Conservation (phyloP, 30 jellyfish, hydroid and myxozoan species). For the Aurelia aurita complex sp. Pacific region DNA sequence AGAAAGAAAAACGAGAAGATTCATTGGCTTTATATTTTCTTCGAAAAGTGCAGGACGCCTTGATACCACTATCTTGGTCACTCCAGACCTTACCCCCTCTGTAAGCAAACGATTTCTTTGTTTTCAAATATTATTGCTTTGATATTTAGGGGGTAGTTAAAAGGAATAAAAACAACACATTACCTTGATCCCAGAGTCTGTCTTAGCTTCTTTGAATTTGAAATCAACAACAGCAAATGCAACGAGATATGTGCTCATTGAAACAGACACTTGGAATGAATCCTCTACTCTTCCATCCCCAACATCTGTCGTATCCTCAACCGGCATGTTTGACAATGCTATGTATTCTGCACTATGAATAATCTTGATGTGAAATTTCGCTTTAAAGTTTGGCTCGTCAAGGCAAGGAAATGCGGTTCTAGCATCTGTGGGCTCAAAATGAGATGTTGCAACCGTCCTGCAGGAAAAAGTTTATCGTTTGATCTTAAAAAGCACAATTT, state of each 20-base stretch:
- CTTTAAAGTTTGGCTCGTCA: conserved; percentile 96
- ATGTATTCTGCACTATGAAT: conserved; percentile 67
- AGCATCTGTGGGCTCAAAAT: conserved; percentile 99
- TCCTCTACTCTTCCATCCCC: conserved; percentile 60
- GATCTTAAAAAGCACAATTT: too few relatives aligned
- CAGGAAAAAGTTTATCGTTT: too few relatives aligned
- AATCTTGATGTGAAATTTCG: conserved; percentile 76
- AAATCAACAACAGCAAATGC: conserved; percentile 96
- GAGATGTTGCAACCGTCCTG: conserved; percentile 95
- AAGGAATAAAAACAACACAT: background rate
- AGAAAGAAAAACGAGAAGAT: too few relatives aligned
- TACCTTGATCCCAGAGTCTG: conserved; percentile 92
- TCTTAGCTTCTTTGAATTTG: conserved; percentile 72
- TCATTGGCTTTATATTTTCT: too few relatives aligned
- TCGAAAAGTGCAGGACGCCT: too few relatives aligned
- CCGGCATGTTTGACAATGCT: conserved; percentile 98
- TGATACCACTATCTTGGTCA: too few relatives aligned
- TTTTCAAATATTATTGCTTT: too few relatives aligned
- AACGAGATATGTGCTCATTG: conserved; percentile 95
- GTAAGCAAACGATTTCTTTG: too few relatives aligned
- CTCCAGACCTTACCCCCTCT: too few relatives aligned
- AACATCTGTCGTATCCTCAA: conserved; percentile 27
- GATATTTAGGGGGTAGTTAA: too few relatives aligned
- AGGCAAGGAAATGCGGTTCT: conserved; percentile 95
- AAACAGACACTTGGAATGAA: conserved; percentile 73